Percentiles rank a stretch among this genome's conserved stretches.
Evolutionary conservation across 53 echinoderm and acorn worm species (phyloP).

Genomic region (Henricia sp.): DNA sequence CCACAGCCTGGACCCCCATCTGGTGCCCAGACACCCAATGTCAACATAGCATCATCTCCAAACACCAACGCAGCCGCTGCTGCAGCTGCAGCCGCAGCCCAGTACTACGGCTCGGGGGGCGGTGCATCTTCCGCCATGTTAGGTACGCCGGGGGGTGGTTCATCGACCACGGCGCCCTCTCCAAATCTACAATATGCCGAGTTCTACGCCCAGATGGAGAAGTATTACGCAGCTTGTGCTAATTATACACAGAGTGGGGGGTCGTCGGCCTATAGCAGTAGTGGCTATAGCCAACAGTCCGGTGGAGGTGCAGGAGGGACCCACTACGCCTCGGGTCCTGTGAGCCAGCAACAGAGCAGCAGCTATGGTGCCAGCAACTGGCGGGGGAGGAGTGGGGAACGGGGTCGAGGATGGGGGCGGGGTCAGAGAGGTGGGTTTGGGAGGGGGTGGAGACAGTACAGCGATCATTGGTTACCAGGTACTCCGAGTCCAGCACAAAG

Average conservation of each 20-base stretch:
- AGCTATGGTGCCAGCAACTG: constrained; percentile 20
- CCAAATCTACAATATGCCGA: constrained; percentile 48
- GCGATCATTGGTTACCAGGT: constrained; percentile 32
- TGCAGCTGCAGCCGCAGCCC: constrained; percentile 34
- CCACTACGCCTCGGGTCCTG: constrained; percentile 4
- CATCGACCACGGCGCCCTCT: background rate
- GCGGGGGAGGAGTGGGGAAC: constrained; percentile 41
- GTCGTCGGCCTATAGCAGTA: constrained; percentile 29
- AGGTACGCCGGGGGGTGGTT: constrained; percentile 11
- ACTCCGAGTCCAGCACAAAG: constrained; percentile 18
- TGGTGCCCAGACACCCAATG: constrained; percentile 41
- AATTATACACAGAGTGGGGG: constrained; percentile 34
- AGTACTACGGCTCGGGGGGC: constrained; percentile 44
- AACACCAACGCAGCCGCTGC: constrained; percentile 44
- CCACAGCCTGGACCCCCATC: constrained; percentile 46
- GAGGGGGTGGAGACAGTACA: constrained; percentile 35
- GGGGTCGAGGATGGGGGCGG: constrained; percentile 33
- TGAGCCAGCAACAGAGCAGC: constrained; percentile 9
- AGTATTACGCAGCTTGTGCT: constrained; percentile 48
- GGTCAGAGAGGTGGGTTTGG: constrained; percentile 47
- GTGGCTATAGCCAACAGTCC: constrained; percentile 43
- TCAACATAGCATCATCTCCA: constrained; percentile 39
- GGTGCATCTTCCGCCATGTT: constrained; percentile 46
- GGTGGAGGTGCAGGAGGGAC: constrained; percentile 3
- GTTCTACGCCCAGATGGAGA: constrained; percentile 55